These are phyloP conservation scores for Agonopterix alstromeriana DNA, from an alignment of 2,888 invertebrate genomes.

Conservation along the genomic window DNA sequence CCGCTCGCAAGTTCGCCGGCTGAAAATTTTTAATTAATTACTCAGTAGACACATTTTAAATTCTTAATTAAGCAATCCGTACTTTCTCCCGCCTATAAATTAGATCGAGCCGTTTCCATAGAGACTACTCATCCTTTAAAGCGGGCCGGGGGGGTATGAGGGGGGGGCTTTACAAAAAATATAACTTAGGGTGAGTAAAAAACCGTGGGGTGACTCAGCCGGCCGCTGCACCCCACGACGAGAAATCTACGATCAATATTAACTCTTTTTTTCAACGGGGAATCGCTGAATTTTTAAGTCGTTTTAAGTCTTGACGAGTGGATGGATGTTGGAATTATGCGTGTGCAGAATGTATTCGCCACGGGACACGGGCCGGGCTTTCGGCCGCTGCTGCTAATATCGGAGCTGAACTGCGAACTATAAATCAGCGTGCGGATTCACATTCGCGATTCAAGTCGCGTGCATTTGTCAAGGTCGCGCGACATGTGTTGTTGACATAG, in stretches of 20 bases:
- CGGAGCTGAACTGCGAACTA: constrained; percentile 28
- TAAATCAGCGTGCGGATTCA: constrained; percentile 40
- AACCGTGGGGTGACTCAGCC: constrained; percentile 78
- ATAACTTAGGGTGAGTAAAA: constrained; percentile 78
- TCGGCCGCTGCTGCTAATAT: constrained; percentile 26
- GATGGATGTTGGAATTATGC: constrained; percentile 27
- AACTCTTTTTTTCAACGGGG: constrained; percentile 75
- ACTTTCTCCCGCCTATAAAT: constrained; percentile 76
- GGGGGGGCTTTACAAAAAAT: constrained; percentile 73
- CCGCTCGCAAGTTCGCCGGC: constrained; percentile 37
- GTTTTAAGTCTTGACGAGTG: constrained; percentile 46
- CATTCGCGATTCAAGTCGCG: constrained; percentile 25
- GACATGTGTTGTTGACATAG: constrained; percentile 19
- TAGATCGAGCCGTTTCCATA: constrained; percentile 77
- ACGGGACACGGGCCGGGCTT: constrained; percentile 16
- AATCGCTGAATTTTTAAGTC: constrained; percentile 72
- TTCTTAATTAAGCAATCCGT: constrained; percentile 77
- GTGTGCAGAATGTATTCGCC: constrained; percentile 31
- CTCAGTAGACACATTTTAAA: constrained; percentile 72
- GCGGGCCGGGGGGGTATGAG: constrained; percentile 61
- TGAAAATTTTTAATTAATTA: constrained; percentile 72
- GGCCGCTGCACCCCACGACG: constrained; percentile 76
- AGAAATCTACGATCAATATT: constrained; percentile 78
- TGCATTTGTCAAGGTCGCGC: constrained; percentile 60
- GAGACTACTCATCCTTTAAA: constrained; percentile 78